phyloP scores from a whole-genome alignment of 2,113 vertebrate species.

The Mola mola region DNA sequence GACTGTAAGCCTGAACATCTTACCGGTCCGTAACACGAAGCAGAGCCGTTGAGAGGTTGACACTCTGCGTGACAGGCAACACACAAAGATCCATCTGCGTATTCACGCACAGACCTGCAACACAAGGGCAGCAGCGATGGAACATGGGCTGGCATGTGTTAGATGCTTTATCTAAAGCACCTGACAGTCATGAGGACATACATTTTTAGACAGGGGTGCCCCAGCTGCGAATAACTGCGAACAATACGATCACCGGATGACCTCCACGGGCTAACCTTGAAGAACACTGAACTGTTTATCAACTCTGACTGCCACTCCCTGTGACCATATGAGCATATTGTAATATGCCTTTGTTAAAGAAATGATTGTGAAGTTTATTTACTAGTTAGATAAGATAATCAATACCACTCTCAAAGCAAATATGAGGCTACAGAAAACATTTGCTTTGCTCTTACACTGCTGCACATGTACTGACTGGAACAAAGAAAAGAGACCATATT shows the following conservation, averaged over 20 bases:
- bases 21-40: slow-evolving; percentile 89
- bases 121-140: slow-evolving; percentile 17
- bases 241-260: neutral
- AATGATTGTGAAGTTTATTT: too few relatives aligned
- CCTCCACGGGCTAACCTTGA: neutral
- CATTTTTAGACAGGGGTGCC: slow-evolving; percentile 44
- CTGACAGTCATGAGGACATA: slow-evolving; percentile 25
- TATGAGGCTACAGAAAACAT: too few relatives aligned
- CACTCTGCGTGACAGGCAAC: slow-evolving; percentile 90
- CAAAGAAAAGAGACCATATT: too few relatives aligned
- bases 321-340: neutral
- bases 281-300: neutral
- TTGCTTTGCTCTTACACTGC: too few relatives aligned
- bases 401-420: too few relatives aligned
- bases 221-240: slow-evolving; percentile 24
- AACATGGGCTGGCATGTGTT: slow-evolving; percentile 15
- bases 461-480: too few relatives aligned
- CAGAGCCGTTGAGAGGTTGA: slow-evolving; percentile 87
- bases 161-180: slow-evolving; percentile 24
- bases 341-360: neutral
- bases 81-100: slow-evolving; percentile 82
- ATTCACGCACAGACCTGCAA: slow-evolving; percentile 85
- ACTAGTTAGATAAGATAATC: too few relatives aligned
- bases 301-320: too few relatives aligned
- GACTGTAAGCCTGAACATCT: slow-evolving; percentile 44